Base-by-base conservation (phyloP, 92 coral and sea anemone genomes). In the Blastomussa wellsi region DNA sequence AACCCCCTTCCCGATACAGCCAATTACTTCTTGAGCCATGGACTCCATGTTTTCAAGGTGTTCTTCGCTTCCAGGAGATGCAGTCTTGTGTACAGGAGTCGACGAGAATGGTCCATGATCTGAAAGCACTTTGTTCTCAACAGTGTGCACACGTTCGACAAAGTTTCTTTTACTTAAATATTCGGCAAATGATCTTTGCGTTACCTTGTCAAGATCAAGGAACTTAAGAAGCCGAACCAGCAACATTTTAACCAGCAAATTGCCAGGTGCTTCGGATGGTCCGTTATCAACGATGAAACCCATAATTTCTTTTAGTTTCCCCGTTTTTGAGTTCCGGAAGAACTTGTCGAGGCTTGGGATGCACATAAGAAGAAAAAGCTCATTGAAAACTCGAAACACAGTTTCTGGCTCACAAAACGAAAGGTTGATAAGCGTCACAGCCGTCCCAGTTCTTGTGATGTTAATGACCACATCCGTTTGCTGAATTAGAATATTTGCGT, bases 361-460 rank as follows among this genome's bases (percentile, higher is more conserved):
- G 32, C 81, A 39, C 72, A 92, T 38, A 10, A 92, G 51, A 22
- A 62, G 39, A 29, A 92, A 79, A 7, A 89, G 19, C 83, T 92
- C 92, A 49, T 92, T 86, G 60, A 92, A 86, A 36, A 76, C 82
- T 1, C 84, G 77, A 42, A 89, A 86, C 16, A 84, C 88, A 47
- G 95, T 89, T 60, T 92, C 91, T 47, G 90, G 95, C 64, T 89
- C 95, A 53, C 74, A 37, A 5, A 83, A 33, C 6, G 92, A 82
- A 16, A 89, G 42, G 62, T 89, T 83, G 8, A 89, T 72, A 19
- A 89, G 77, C 16, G 83, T 89, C 26, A 92, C 88, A 19, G 91
- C 92, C 68, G 80, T 86, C n/a, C 95, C 95, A 16, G 91, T 80
- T 68, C 90, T 86, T 20, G 88, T 91, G 31, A 91, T 86, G 32